Conservation (phyloP, 2,888 invertebrate species). For the Apamea monoglypha region DNA sequence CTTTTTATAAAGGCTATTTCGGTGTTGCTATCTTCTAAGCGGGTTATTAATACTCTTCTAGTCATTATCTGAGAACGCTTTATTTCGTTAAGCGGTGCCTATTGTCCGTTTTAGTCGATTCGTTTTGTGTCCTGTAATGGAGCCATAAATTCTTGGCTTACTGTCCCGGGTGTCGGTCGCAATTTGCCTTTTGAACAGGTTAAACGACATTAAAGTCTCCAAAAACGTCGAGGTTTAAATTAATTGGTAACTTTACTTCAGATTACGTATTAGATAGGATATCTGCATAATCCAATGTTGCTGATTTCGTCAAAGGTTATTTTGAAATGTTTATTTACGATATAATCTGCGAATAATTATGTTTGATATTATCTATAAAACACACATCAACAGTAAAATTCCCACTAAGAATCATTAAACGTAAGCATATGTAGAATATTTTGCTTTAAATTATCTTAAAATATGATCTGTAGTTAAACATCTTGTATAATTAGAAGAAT, state of each 20-base stretch:
- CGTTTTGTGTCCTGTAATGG: constrained; percentile 72
- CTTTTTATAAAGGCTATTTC: constrained; percentile 63
- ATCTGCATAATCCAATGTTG: constrained; percentile 8
- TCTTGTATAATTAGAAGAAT: constrained; percentile 45
- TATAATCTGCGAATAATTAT: constrained; percentile 3
- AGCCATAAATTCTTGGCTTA: constrained; percentile 71
- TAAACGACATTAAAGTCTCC: constrained; percentile 27
- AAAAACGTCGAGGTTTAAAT: constrained; percentile 29
- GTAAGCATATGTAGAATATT: constrained; percentile 10
- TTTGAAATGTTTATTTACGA: constrained; percentile 12
- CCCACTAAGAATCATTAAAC: constrained; percentile 6
- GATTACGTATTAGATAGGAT: constrained; percentile 19
- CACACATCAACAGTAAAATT: constrained; percentile 1
- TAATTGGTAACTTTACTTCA: constrained; percentile 33
- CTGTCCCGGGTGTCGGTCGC: constrained; percentile 63
- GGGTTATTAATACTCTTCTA: constrained; percentile 85
- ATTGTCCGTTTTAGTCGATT: constrained; percentile 75
- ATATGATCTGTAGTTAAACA: constrained; percentile 15
- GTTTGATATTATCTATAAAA: constrained; percentile 16
- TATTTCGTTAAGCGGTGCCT: constrained; percentile 77
- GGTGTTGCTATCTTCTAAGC: constrained; percentile 67
- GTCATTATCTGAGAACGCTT: constrained; percentile 83
- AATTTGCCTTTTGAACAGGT: constrained; percentile 66
- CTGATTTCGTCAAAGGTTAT: constrained; percentile 28
- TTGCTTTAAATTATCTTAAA: constrained; percentile 23